Evolutionary conservation across 2,888 invertebrate genomes (phyloP).

Genomic region (Torymus aiolomorphi): DNA sequence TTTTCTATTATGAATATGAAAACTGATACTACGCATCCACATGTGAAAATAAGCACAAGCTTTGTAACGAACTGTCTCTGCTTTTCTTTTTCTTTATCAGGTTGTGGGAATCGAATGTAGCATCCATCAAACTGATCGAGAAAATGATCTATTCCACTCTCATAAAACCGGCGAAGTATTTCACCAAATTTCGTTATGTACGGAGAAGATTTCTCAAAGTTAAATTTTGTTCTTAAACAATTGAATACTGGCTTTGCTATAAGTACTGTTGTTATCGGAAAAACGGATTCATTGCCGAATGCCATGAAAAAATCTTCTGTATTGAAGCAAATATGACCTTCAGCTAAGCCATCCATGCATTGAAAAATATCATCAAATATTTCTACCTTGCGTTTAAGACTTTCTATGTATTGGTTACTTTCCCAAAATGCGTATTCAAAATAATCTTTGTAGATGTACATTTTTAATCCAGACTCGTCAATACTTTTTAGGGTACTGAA

Average conservation of each 20-base stretch:
- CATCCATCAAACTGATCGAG: too few relatives aligned
- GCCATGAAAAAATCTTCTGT: not conserved
- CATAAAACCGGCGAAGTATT: not conserved
- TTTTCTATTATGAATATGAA: too few relatives aligned
- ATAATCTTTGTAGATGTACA: not conserved
- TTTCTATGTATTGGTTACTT: not conserved
- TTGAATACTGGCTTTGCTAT: not conserved
- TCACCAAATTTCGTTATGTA: not conserved
- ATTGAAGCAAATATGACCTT: not conserved
- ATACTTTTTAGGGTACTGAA: not conserved
- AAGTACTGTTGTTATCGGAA: not conserved
- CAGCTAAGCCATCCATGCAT: slow-evolving; percentile 1
- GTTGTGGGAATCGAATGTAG: too few relatives aligned
- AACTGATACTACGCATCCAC: too few relatives aligned
- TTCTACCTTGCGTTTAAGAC: not conserved
- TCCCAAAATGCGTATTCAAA: not conserved
- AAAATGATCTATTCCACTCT: not conserved
- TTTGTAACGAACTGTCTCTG: too few relatives aligned
- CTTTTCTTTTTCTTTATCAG: too few relatives aligned
- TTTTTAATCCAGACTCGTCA: not conserved
- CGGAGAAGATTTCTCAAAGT: not conserved
- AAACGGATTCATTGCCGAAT: not conserved
- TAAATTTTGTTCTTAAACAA: not conserved
- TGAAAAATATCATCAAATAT: not conserved
- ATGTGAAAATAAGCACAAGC: too few relatives aligned